phyloP scores from a whole-genome alignment of 2,113 vertebrate genomes.

The Indicator maculatus region DNA sequence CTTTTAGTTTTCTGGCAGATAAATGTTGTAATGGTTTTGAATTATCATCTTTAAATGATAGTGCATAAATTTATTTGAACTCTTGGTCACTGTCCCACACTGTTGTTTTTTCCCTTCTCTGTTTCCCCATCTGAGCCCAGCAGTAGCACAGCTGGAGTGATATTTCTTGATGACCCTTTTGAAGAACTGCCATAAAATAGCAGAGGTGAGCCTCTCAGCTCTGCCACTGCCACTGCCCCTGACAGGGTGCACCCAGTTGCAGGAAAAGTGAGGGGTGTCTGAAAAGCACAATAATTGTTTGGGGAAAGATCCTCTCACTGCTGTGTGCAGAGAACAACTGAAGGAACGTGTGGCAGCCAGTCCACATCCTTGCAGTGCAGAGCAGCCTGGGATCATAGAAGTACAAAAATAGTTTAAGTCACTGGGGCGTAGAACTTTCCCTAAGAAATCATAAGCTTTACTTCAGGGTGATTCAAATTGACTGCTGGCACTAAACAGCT shows the following conservation, averaged over 20 bases:
- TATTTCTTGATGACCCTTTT: neutral
- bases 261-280: neutral
- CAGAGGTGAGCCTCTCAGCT: fast-evolving
- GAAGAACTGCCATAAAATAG: neutral
- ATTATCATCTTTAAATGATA: neutral
- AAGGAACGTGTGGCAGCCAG: neutral
- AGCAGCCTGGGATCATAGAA: neutral
- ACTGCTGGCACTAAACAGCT: slow-evolving; percentile 43
- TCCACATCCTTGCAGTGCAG: fast-evolving
- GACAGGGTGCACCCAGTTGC: fast-evolving
- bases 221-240: neutral
- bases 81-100: neutral
- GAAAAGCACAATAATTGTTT: neutral
- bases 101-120: neutral
- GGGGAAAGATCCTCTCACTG: neutral
- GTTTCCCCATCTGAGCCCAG: neutral
- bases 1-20: neutral
- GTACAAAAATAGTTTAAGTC: neutral
- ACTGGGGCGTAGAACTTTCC: neutral
- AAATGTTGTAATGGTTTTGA: neutral
- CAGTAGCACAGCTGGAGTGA: neutral
- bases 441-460: slow-evolving; percentile 2
- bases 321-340: neutral
- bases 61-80: neutral
- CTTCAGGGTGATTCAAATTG: slow-evolving; percentile 12